Evolutionary conservation across 35 echinoderm and acorn worm species (phyloP), one percentile per base, ranked within the genome.

Genomic region (Holothuria glaberrima): DNA sequence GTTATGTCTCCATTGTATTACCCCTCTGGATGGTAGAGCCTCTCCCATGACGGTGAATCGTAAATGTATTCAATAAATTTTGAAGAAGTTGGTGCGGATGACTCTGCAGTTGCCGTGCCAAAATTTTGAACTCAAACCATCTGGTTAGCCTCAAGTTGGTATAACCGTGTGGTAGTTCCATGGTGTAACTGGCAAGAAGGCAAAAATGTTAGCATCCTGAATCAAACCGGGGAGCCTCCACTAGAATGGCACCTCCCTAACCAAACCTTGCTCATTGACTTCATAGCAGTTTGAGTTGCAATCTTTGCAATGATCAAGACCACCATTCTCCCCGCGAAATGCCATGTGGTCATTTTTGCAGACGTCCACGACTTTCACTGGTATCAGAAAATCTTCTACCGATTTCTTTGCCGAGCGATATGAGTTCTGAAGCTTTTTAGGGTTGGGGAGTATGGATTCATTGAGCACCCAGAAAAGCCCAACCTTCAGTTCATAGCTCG

Each of bases 71-170:
- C 75, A 5, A 79, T 79, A 1, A 48, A 10, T 44, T 38, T 26
- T 71, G 68, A 30, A 5, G 68, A 71, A n/a, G 44, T 10, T 46
- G 10, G 44, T 46, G 68, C 29, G 68, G 68, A 30, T 71, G 68
- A 71, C 29, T 5, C 68, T 71, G 1, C 10, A 79, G 75, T n/a
- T n/a, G n/a, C n/a, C n/a, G n/a, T n/a, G n/a, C n/a, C n/a, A n/a
- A n/a, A n/a, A n/a, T n/a, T n/a, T 79, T 79, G 31, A 79, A 79
- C 38, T 79, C 75, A 79, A 44, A 79, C 75, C 75, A 79, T 36
- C 75, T 36, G 7, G 20, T 16, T 18, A 46, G 36, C 26, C 75
- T 18, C n/a, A n/a, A n/a, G n/a, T n/a, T n/a, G n/a, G n/a, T n/a
- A n/a, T n/a, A n/a, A n/a, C n/a, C n/a, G n/a, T n/a, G n/a, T n/a